A percentile compares a stretch with the other conserved stretches of the same genome.
Conservation (phyloP, 64 coral and sea anemone species). For the Astreopora myriophthalma region DNA sequence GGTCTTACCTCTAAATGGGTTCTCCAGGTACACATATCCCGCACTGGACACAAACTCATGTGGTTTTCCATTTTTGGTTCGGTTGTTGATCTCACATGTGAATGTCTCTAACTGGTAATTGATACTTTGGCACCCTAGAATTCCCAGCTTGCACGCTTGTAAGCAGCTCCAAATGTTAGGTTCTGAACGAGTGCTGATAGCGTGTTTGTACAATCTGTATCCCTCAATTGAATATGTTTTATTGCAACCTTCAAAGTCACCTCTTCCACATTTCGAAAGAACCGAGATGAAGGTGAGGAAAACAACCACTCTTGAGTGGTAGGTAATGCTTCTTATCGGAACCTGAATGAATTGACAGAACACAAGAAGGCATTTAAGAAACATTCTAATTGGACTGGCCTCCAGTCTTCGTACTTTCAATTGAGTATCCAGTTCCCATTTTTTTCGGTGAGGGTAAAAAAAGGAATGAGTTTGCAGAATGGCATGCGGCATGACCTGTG, state of each 20-base stretch:
- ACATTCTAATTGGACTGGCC: neutral
- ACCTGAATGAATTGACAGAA: neutral
- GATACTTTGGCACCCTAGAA: slow-evolving; percentile 39
- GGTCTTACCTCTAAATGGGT: slow-evolving; percentile 62
- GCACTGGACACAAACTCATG: neutral
- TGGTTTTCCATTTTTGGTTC: slow-evolving; percentile 12
- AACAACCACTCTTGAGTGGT: neutral
- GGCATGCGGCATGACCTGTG: no score
- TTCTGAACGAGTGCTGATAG: neutral
- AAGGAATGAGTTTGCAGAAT: no score
- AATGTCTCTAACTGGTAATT: slow-evolving; percentile 30
- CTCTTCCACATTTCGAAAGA: neutral
- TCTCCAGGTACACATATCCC: slow-evolving; percentile 38
- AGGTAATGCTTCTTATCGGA: neutral
- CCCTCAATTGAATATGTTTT: neutral
- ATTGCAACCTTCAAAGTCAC: neutral
- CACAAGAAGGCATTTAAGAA: neutral
- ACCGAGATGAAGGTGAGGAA: neutral
- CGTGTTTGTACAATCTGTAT: neutral
- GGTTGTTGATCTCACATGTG: slow-evolving; percentile 62
- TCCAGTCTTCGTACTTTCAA: neutral
- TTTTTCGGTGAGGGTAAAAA: no score
- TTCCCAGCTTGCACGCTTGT: neutral
- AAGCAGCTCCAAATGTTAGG: slow-evolving; percentile 40
- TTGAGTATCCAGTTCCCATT: no score